Base-by-base conservation (phyloP, 2,113 vertebrate species). In the Eudyptes chrysolophus region DNA sequence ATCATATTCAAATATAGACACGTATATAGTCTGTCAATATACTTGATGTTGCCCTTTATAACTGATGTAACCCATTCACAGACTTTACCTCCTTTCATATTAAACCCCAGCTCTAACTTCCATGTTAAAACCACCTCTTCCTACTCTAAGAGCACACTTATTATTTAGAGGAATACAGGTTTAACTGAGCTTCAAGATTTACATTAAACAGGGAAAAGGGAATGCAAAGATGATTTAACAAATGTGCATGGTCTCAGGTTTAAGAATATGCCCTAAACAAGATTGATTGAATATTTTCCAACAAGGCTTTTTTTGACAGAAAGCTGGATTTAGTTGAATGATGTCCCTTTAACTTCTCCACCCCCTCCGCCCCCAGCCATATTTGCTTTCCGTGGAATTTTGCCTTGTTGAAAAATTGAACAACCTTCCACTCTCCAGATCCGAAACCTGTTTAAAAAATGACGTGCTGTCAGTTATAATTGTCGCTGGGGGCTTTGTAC, bases 371-470 rank as follows among this genome's bases (percentile, higher is more conserved):
- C 87, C 78, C 52, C 36, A 89, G 87, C 72, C 57, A 61, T 79
- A 64, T 49, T 70, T 92, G 10, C 48, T 89, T 84, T 71, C 36
- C 22, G 5, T 57, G 84, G 92, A 95, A 96, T 96, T 94, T 84
- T 91, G 22, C 54, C 49, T 72, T n/a, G 15, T 21, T 87, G 44
- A 84, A 84, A 92, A 91, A 65, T 11, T 12, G 65, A 72, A 68
- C 27, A 46, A 32, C 52, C 48, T 12, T 81, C 24, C 14, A 5
- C 16, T 61, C 21, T 79, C 11, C 18, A 30, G 57, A 69, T 58
- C 15, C 4, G 3, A 84, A 61, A 71, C 11, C 27, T 74, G 55
- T 61, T 95, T 61, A 57, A 71, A 74, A 78, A 83, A 64, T 69
- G 24, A 87, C 3, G 1, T 76, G 22, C 36, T 95, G 89, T 92